phyloP scores from a whole-genome alignment of 2,888 invertebrate genomes.

The Cynaeus angustus region DNA sequence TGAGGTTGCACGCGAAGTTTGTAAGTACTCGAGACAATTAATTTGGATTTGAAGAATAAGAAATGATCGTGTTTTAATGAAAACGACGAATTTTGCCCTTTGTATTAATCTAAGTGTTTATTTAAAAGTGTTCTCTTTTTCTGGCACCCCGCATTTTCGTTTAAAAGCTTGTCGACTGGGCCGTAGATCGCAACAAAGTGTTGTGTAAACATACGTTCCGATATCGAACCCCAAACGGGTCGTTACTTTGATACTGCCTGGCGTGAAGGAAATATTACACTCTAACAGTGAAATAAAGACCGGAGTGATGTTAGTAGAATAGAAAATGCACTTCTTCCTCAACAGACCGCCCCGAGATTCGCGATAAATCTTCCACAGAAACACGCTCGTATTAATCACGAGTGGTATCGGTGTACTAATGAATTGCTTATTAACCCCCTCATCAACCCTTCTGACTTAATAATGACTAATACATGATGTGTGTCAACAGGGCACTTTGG shows the following conservation, averaged over 20 bases:
- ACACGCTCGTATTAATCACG: slow-evolving; percentile 34
- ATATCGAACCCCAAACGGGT: slow-evolving; percentile 48
- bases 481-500: slow-evolving; percentile 78
- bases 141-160: slow-evolving; percentile 1
- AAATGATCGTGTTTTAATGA: slow-evolving; percentile 27
- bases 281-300: slow-evolving; percentile 46
- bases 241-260: slow-evolving; percentile 51
- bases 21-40: slow-evolving; percentile 25
- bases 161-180: slow-evolving; percentile 11
- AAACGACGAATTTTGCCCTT: not conserved
- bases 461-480: slow-evolving; percentile 44
- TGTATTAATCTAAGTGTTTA: not conserved
- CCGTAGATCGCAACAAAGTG: slow-evolving; percentile 46
- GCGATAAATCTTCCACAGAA: slow-evolving; percentile 34
- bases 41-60: slow-evolving; percentile 14
- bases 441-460: slow-evolving; percentile 29
- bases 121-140: too few relatives aligned
- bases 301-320: slow-evolving; percentile 34
- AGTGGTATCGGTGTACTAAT: slow-evolving; percentile 22
- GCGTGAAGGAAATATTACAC: slow-evolving; percentile 48
- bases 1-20: slow-evolving; percentile 22
- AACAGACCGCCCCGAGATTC: not conserved
- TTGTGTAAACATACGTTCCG: slow-evolving; percentile 48
- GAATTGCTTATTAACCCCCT: slow-evolving; percentile 40
- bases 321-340: slow-evolving; percentile 42